phyloP scores from a whole-genome alignment of 2,797 vertebrate genomes.

The Amniataba percoides region DNA sequence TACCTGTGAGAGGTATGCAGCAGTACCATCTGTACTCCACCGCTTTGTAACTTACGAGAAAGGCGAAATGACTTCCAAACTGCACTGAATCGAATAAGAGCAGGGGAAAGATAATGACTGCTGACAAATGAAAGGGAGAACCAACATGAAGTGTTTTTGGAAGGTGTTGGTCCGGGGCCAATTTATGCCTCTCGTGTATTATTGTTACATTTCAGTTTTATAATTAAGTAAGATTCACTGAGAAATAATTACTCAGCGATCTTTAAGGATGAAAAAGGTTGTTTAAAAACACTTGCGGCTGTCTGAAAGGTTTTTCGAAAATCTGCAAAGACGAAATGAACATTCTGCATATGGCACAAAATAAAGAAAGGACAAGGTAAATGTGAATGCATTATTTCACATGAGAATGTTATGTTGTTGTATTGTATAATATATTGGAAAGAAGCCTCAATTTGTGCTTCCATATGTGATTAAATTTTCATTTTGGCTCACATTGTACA shows the following conservation, averaged over 20 bases:
- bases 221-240: slow-evolving; percentile 1
- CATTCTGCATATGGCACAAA: neutral
- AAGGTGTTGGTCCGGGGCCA: neutral
- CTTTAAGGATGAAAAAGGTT: neutral
- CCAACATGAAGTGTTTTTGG: neutral
- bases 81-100: slow-evolving; percentile 24
- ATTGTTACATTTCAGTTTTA: slow-evolving; percentile 17
- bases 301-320: neutral
- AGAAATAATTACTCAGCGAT: neutral
- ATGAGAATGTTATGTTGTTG: neutral
- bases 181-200: neutral
- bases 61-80: slow-evolving; percentile 22
- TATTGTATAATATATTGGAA: no score
- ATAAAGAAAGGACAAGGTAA: neutral
- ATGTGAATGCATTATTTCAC: neutral
- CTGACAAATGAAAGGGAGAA: slow-evolving; percentile 12
- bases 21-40: slow-evolving; percentile 36
- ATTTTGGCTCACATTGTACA: neutral
- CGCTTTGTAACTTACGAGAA: slow-evolving; percentile 5
- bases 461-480: neutral
- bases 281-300: neutral
- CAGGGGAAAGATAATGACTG: slow-evolving; percentile 4
- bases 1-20: slow-evolving; percentile 18
- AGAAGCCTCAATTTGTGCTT: neutral
- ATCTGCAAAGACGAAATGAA: neutral